phyloP scores from a whole-genome alignment of 2,888 invertebrate species.

The Caradrina clavipalpis region DNA sequence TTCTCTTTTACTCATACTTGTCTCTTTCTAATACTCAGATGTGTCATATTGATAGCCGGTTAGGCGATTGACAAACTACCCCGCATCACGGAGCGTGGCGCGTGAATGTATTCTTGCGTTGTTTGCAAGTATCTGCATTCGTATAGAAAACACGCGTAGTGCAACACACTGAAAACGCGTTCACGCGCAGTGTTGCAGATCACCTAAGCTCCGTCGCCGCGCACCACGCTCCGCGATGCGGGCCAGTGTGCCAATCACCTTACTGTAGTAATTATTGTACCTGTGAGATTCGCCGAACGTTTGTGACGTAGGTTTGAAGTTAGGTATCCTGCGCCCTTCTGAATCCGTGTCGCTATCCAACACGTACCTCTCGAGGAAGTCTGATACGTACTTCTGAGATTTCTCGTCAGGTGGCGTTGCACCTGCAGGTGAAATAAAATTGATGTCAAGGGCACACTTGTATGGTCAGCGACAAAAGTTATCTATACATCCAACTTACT shows the following conservation, averaged over 20 bases:
- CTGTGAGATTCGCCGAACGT: constrained; percentile 73
- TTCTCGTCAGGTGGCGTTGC: constrained; percentile 85
- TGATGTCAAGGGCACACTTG: background rate
- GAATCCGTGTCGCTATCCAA: constrained; percentile 92
- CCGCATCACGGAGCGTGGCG: too few species aligned
- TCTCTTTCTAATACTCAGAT: background rate
- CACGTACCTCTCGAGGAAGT: constrained; percentile 92
- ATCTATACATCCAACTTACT: too few species aligned
- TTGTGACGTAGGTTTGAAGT: constrained; percentile 81
- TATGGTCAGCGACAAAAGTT: too few species aligned
- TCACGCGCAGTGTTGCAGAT: too few species aligned
- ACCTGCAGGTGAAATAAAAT: constrained; percentile 66
- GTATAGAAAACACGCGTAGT: too few species aligned
- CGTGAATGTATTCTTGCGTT: too few species aligned
- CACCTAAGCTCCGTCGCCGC: too few species aligned
- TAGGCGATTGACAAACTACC: too few species aligned
- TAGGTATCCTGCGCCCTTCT: constrained; percentile 89
- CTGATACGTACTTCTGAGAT: constrained; percentile 88
- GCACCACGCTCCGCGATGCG: too few species aligned
- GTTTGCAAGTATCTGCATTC: too few species aligned
- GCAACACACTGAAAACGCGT: too few species aligned
- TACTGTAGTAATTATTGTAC: constrained; percentile 49
- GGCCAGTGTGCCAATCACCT: too few species aligned
- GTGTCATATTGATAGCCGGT: background rate
- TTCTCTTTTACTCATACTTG: background rate